A percentile compares a stretch with the other conserved stretches of the same genome.
Evolutionary conservation across 1,140 invertebrate genomes (phyloP).

Genomic region (Brachionus angularis): DNA sequence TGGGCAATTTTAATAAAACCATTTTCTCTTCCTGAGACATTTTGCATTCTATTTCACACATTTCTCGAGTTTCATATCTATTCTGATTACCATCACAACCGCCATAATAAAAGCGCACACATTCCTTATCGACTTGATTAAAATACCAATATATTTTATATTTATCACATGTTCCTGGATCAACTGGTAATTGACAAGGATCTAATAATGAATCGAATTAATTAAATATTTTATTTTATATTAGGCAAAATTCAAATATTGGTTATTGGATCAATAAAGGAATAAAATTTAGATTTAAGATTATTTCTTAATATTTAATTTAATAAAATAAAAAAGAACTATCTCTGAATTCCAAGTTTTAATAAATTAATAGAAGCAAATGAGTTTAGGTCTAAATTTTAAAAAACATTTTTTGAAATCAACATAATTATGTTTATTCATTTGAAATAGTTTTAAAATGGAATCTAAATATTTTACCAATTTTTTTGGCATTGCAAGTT

Average conservation of each 20-base stretch:
- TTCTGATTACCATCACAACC: conserved; percentile 57
- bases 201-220: conserved; percentile 15
- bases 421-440: background rate
- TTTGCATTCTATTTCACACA: conserved; percentile 62
- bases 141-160: conserved; percentile 43
- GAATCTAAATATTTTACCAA: no score
- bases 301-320: no score
- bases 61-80: conserved; percentile 65
- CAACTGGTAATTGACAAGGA: conserved; percentile 8
- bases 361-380: no score
- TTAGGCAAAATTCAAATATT: background rate
- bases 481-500: conserved; percentile 62
- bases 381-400: no score
- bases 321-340: background rate
- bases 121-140: conserved; percentile 13
- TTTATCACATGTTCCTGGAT: conserved; percentile 27
- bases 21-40: conserved; percentile 18
- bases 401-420: background rate
- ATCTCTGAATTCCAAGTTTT: no score
- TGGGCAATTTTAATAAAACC: background rate
- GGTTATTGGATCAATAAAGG: background rate
- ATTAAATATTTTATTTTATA: background rate
- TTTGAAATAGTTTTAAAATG: no score
- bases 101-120: conserved; percentile 48
- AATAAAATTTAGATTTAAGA: no score